Evolutionary conservation across 2,888 invertebrate species (phyloP), one percentile per base, ranked within the genome.

Genomic region (Ophion costatus): DNA sequence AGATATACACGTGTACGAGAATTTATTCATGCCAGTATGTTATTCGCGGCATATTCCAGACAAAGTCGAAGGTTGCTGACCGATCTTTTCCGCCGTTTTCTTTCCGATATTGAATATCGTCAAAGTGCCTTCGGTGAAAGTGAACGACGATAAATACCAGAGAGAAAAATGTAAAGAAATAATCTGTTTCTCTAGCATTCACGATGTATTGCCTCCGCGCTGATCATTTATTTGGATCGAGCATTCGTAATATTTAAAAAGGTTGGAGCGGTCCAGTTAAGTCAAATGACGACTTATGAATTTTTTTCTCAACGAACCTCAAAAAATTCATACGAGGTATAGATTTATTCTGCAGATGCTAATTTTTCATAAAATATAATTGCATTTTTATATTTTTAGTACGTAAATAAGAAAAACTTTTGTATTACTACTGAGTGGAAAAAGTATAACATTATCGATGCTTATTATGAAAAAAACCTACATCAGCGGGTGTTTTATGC

Each of bases 41-140:
- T 38, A 38, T 38, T 5, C 17, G 51, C 51, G 51, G 51, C 5
- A 51, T 51, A 59, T 59, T 73, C 14, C 57, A 38, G 17, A 59
- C 2, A 20, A 38, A 20, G 14, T 59, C 33, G 59, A 73, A 57
- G 71, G 59, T 73, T 29, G 38, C 11, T 38, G 38, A 73, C 71
- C 59, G 20, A 24, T 57, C 24, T 56, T 57, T 71, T 20, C 14
- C 51, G 17, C 51, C 17, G 17, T 17, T 17, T 17, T 5, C 51
- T 51, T 17, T 14, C 51, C 0, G 51, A 14, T 5, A 14, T 51
- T 14, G 5, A 51, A 17, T 51, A 51, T 45, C 51, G 69, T 10
- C 9, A 70, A 33, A 70, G 70, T n/a, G 9, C 6, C 70, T 70
- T 57, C 29, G 56, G 70, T 70, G 70, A 70, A 70, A 70, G 70